phyloP scores from a whole-genome alignment of 2,888 invertebrate genomes.

The Barypeithes pellucidus region DNA sequence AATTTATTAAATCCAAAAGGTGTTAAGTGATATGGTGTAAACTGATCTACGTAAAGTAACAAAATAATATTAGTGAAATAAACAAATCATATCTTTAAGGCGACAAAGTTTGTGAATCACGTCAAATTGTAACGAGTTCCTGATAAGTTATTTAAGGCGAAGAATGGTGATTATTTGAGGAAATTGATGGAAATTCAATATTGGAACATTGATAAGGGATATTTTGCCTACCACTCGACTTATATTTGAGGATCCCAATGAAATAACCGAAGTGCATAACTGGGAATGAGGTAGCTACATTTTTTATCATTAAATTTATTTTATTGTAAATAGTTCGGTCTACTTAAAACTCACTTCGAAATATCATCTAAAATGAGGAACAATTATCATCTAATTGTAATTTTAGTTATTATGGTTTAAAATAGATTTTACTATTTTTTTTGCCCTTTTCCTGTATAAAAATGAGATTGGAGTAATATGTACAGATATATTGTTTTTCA shows the following conservation, averaged over 20 bases:
- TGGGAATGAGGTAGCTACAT: slow-evolving; percentile 20
- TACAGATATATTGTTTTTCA: too few species aligned
- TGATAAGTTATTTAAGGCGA: neutral
- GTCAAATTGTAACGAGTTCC: neutral
- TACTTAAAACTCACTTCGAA: too few species aligned
- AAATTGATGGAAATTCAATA: neutral
- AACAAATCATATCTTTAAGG: neutral
- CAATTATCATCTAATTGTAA: too few species aligned
- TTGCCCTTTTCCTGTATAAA: too few species aligned
- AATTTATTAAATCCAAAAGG: neutral
- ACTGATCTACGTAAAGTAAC: neutral
- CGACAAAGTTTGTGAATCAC: neutral
- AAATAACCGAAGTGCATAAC: slow-evolving; percentile 1
- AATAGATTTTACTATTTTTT: too few species aligned
- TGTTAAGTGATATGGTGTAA: neutral
- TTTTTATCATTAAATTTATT: neutral
- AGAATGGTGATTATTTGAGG: neutral
- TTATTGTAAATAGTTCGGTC: too few species aligned
- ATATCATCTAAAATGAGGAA: too few species aligned
- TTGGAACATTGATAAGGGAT: neutral
- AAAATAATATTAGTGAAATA: neutral
- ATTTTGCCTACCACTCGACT: neutral
- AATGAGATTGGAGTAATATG: too few species aligned
- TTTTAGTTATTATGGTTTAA: too few species aligned
- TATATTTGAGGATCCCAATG: neutral